A percentile compares a stretch with the other conserved stretches of the same genome.
phyloP scores from a whole-genome alignment of 2,797 vertebrate species.

The Lacerta viridis region DNA sequence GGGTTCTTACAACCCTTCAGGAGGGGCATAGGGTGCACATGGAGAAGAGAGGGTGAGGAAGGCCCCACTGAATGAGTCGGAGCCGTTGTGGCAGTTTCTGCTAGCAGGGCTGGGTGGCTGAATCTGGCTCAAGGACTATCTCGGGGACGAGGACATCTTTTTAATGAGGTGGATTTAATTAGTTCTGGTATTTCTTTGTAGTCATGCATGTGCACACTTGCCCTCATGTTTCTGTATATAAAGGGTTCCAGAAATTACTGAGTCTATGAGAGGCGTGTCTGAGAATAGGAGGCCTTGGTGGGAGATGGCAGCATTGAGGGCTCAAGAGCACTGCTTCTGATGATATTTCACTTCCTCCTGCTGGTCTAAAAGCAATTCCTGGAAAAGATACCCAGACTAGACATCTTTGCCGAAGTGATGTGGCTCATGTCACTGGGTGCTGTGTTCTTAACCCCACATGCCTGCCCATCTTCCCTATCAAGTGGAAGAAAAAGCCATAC shows the following conservation, averaged over 20 bases:
- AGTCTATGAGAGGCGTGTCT: background rate
- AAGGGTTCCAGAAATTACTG: background rate
- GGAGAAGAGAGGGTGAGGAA: no score
- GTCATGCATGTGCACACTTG: background rate
- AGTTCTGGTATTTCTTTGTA: background rate
- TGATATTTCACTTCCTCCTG: rapidly evolving
- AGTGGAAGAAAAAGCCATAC: slow-evolving; percentile 29
- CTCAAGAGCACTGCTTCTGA: background rate
- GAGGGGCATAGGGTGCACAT: no score
- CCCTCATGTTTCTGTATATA: background rate
- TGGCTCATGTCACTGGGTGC: slow-evolving; percentile 3
- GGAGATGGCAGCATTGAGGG: background rate
- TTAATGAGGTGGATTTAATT: background rate
- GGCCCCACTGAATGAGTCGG: no score
- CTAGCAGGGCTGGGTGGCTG: no score
- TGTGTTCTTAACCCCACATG: slow-evolving; percentile 7
- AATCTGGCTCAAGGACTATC: background rate
- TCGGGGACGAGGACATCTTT: background rate
- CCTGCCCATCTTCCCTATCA: background rate
- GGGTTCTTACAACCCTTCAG: no score
- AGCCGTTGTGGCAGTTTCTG: no score
- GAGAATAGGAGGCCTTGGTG: background rate
- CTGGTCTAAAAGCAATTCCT: background rate
- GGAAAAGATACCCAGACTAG: slow-evolving; percentile 9
- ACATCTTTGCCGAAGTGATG: rapidly evolving